Base-by-base conservation (phyloP, 2,797 vertebrate species). In the Centropyge bicolor region DNA sequence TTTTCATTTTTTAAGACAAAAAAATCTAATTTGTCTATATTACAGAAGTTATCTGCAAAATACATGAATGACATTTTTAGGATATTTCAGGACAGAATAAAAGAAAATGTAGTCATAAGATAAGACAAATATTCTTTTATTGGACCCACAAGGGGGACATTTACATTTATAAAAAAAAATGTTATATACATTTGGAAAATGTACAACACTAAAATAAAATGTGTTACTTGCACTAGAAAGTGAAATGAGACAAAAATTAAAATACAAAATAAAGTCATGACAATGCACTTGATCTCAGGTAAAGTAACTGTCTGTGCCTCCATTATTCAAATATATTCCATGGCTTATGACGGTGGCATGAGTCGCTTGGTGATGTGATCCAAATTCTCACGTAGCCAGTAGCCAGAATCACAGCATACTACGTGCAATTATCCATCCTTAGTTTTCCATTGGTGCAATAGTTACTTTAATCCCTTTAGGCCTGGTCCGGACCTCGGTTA, bases 391-490 rank as follows among this genome's bases (percentile, higher is more conserved):
- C 3, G 9, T 6, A 43, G n/a, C 20, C 55, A 13, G 55, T 14
- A 55, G 73, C 45, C 7, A 59, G 56, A 77, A 68, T 57, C 67
- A 54, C 57, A 73, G 48, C 62, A 64, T 76, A 52, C 3, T 31
- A 41, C 31, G 1, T 72, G 31, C 17, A 80, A 70, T 84, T 73
- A 76, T 59, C 38, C 74, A 46, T 43, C n/a, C 46, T 41, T 41
- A 49, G 45, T 52, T 82, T 72, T 85, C 66, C 68, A 55, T 66
- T 27, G 60, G 52, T 31, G 22, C 60, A 65, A 55, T 16, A 61
- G 63, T 59, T 46, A 7, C 52, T 54, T 27, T 62, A 31, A 74
- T 52, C 55, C 51, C 59, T 51, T 71, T 27, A 51, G 61, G 36
- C 74, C 49, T 2, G 6, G 48, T 73, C 64, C 59, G 35, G 51